phyloP scores from a whole-genome alignment of 2,888 invertebrate species.

The Drosophila recens region DNA sequence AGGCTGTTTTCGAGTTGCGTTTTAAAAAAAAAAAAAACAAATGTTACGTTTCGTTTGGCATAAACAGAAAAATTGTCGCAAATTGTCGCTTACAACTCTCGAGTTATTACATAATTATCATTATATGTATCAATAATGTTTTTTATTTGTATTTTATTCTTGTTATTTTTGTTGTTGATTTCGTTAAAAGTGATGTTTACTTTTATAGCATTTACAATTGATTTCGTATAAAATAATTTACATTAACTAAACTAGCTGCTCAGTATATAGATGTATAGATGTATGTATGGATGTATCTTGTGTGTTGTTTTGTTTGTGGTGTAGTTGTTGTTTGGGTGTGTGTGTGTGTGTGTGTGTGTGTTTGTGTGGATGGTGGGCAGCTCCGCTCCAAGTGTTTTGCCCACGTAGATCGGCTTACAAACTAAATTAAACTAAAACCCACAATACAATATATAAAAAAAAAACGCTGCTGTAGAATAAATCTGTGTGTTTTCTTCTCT shows the following conservation, averaged over 20 bases:
- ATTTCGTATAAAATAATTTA: slow-evolving; percentile 76
- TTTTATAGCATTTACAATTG: slow-evolving; percentile 64
- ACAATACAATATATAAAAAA: slow-evolving; percentile 28
- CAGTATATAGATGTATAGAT: slow-evolving; percentile 29
- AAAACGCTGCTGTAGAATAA: slow-evolving; percentile 42
- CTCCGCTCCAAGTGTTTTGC: slow-evolving; percentile 60
- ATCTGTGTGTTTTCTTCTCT: slow-evolving; percentile 21
- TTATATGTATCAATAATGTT: slow-evolving; percentile 30
- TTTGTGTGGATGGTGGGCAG: slow-evolving; percentile 46
- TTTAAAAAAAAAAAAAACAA: slow-evolving; percentile 21
- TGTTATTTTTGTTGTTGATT: slow-evolving; percentile 27
- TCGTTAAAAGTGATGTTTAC: slow-evolving; percentile 66
- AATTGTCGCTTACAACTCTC: slow-evolving; percentile 68
- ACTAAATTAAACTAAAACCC: slow-evolving; percentile 75
- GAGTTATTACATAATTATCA: slow-evolving; percentile 66
- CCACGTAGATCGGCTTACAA: slow-evolving; percentile 59
- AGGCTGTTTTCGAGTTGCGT: slow-evolving; percentile 26
- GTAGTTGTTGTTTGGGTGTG: slow-evolving; percentile 7
- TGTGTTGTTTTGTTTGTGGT: slow-evolving; percentile 11
- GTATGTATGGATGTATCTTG: slow-evolving; percentile 13
- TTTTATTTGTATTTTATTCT: slow-evolving; percentile 24
- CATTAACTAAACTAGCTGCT: slow-evolving; percentile 76
- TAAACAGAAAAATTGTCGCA: slow-evolving; percentile 65
- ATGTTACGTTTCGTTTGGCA: slow-evolving; percentile 64
- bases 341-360: slow-evolving; percentile 4